Percentiles rank a stretch among this genome's conserved stretches.
Evolutionary conservation across 2,888 invertebrate genomes (phyloP).

Genomic region (Napeogenes sylphis): DNA sequence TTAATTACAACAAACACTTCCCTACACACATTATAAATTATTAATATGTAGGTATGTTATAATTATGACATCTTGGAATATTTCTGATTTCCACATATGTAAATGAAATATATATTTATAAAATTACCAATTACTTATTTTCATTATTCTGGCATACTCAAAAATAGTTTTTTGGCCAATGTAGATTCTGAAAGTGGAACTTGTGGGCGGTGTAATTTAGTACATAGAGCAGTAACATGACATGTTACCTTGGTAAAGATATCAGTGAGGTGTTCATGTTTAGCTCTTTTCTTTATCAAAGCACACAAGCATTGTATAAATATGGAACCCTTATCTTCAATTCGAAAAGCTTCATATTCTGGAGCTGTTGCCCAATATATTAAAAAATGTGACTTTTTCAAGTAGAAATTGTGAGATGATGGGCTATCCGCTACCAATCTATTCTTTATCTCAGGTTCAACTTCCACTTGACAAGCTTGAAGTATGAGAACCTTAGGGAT

Average conservation of each 20-base stretch:
- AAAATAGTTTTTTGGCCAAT: conserved; percentile 56
- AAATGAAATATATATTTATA: too few relatives aligned
- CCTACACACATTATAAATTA: too few relatives aligned
- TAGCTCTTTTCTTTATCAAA: conserved; percentile 43
- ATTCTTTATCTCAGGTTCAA: conserved; percentile 34
- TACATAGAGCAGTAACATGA: conserved; percentile 47
- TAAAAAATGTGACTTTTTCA: conserved; percentile 59
- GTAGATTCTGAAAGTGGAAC: conserved; percentile 60
- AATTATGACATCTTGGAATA: too few relatives aligned
- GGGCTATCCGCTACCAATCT: conserved; percentile 54
- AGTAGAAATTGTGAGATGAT: conserved; percentile 34
- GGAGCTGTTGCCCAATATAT: conserved; percentile 69
- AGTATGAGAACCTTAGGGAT: conserved; percentile 65
- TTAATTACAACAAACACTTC: too few relatives aligned
- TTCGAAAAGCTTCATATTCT: conserved; percentile 62
- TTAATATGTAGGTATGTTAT: too few relatives aligned
- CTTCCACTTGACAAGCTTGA: conserved; percentile 66
- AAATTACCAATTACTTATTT: background rate
- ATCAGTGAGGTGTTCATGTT: conserved; percentile 53
- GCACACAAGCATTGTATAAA: conserved; percentile 63
- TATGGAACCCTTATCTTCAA: conserved; percentile 55
- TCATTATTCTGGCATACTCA: background rate
- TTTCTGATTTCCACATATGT: too few relatives aligned
- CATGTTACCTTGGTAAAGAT: conserved; percentile 62
- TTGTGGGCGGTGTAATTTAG: conserved; percentile 44